Evolutionary conservation across 2,888 invertebrate genomes (phyloP), one percentile per base, ranked within the genome.

Genomic region (Phortica okadai): DNA sequence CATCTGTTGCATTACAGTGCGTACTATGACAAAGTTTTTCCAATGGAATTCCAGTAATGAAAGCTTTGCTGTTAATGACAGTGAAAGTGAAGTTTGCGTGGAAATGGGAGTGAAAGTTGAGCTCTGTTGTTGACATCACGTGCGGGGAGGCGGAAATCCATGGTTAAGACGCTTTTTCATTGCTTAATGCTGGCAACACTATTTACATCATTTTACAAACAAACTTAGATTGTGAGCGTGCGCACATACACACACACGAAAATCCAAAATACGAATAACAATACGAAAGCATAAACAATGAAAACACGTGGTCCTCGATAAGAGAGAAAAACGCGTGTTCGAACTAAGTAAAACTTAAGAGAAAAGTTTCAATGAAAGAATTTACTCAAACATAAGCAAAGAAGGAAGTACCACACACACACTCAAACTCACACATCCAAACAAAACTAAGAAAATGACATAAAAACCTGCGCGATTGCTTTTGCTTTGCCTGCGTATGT

Each of bases 291-390:
- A 81, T 77, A 85, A 78, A 59, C 77, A 79, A 77, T 80, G 80
- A 42, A 76, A 88, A 81, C 85, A 85, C 85, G 85, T 85, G 85
- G 82, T 81, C 58, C 77, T 62, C 33, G 58, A 78, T 11, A 69
- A 82, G 87, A 84, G 78, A 79, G 81, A 79, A 81, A 69, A 7
- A 3, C n/a, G 25, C 33, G 50, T 45, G 33, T 54, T 14, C 59
- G 33, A 33, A 16, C 50, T 70, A 54, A 70, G 16, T 21, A 11
- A n/a, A 70, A 42, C 10, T 41, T 6, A 45, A 70, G 54, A 54
- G 50, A 54, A 14, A 14, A 44, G 3, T 33, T 33, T 21, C 5
- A 25, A 21, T 45, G 7, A 62, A 56, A 45, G 8, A 6, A n/a
- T 58, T 21, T 11, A 25, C 62, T 16, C 21, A 21, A 25, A 62